phyloP scores from a whole-genome alignment of 2,888 invertebrate species.

The Mesorhabditis belari region DNA sequence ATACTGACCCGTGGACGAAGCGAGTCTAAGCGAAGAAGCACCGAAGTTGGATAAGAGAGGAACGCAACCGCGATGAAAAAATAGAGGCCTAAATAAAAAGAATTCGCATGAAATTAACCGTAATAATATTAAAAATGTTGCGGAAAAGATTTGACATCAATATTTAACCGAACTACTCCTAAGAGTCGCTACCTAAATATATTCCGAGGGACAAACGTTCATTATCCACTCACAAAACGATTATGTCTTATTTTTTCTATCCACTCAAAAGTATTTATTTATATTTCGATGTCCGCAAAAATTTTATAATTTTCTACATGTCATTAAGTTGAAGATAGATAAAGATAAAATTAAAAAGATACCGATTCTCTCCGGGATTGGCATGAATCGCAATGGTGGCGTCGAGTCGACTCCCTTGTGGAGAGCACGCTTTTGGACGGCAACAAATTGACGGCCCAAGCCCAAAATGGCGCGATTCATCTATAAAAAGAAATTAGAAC shows the following conservation, averaged over 20 bases:
- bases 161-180: neutral
- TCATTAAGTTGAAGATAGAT: neutral
- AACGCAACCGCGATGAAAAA: constrained; percentile 35
- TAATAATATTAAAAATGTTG: neutral
- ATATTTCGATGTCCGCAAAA: neutral
- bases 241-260: neutral
- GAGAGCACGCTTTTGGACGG: constrained; percentile 26
- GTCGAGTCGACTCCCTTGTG: constrained; percentile 41
- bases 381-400: constrained; percentile 36
- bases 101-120: too few species aligned
- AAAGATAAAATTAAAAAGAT: neutral
- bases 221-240: neutral
- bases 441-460: constrained; percentile 16
- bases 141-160: neutral
- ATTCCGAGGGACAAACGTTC: neutral
- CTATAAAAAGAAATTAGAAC: neutral
- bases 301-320: neutral
- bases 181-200: neutral
- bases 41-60: constrained; percentile 48
- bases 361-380: constrained; percentile 22
- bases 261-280: neutral
- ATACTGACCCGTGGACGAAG: constrained; percentile 33
- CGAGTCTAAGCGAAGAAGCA: constrained; percentile 43
- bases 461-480: constrained; percentile 30
- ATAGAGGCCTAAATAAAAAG: constrained; percentile 28